Conservation (phyloP, 2,888 invertebrate genomes). For the Pteria penguin region DNA sequence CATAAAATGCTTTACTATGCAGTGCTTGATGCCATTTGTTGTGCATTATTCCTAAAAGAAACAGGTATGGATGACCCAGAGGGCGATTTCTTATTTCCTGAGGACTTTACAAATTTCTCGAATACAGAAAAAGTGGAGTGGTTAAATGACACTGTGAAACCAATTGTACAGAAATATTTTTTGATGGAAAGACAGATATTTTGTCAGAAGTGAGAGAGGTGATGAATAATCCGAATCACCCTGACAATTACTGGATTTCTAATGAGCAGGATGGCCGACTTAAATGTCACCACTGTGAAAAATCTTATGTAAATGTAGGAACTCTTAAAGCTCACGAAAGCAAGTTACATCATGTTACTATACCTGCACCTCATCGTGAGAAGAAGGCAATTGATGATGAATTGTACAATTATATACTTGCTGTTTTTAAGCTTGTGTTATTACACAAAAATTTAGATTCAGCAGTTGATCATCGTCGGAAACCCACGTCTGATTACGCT, state of each 20-base stretch:
- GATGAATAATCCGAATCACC: no score
- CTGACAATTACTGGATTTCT: constrained; percentile 38
- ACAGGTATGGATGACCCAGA: no score
- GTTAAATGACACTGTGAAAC: constrained; percentile 3
- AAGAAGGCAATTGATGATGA: no score
- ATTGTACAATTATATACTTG: no score
- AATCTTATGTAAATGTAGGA: constrained; percentile 33
- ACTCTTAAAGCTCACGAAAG: constrained; percentile 21
- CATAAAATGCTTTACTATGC: constrained; percentile 21
- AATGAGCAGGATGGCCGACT: constrained; percentile 29
- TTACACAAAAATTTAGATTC: constrained; percentile 34
- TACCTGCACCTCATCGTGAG: background rate
- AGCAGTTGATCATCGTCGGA: no score
- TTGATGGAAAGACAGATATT: background rate
- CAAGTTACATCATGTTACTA: constrained; percentile 20
- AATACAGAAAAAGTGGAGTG: constrained; percentile 11
- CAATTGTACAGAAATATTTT: constrained; percentile 6
- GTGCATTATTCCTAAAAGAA: no score
- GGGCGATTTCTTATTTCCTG: background rate
- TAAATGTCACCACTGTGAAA: no score
- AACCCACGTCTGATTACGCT: no score
- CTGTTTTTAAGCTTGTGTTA: no score
- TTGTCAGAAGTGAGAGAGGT: constrained; percentile 21
- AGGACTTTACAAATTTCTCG: background rate
- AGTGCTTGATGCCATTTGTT: constrained; percentile 22